A percentile compares a stretch with the other conserved stretches of the same genome.
Evolutionary conservation across 2,888 invertebrate species (phyloP).

Genomic region (Lucinisca nassula): DNA sequence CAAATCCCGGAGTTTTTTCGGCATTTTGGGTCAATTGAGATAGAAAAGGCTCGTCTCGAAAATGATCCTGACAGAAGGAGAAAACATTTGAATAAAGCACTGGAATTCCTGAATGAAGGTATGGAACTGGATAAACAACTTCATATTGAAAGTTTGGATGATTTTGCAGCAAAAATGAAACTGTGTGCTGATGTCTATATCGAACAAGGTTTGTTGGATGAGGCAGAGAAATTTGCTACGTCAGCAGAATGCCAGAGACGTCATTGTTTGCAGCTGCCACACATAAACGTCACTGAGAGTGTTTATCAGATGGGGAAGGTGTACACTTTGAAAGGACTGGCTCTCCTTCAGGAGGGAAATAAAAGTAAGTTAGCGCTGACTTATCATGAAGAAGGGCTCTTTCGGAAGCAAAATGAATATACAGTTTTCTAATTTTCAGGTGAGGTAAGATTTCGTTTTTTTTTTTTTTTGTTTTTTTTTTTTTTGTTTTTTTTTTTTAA

Average conservation of each 20-base stretch:
- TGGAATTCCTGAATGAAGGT: constrained; percentile 45
- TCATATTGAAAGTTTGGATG: constrained; percentile 58
- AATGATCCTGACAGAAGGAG: constrained; percentile 28
- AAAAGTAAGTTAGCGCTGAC: constrained; percentile 41
- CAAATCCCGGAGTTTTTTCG: constrained; percentile 46
- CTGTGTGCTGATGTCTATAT: constrained; percentile 56
- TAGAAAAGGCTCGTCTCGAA: constrained; percentile 49
- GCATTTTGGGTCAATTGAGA: constrained; percentile 42
- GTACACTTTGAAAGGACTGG: constrained; percentile 52
- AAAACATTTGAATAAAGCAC: constrained; percentile 30
- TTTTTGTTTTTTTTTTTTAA: no score
- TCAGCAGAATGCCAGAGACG: constrained; percentile 42
- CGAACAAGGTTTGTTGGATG: constrained; percentile 40
- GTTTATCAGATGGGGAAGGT: constrained; percentile 60
- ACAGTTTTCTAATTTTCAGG: no score
- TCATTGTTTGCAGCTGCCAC: constrained; percentile 58
- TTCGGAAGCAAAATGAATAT: no score
- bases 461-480: no score
- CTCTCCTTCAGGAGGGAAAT: constrained; percentile 16
- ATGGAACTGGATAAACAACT: constrained; percentile 52
- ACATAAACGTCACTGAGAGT: constrained; percentile 57
- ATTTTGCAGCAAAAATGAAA: constrained; percentile 41
- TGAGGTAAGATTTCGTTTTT: no score
- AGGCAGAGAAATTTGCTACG: constrained; percentile 48
- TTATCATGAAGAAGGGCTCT: no score